These are phyloP conservation scores for Calidris pygmaea DNA, from an alignment of 2,113 vertebrate genomes.

Conservation along the genomic window DNA sequence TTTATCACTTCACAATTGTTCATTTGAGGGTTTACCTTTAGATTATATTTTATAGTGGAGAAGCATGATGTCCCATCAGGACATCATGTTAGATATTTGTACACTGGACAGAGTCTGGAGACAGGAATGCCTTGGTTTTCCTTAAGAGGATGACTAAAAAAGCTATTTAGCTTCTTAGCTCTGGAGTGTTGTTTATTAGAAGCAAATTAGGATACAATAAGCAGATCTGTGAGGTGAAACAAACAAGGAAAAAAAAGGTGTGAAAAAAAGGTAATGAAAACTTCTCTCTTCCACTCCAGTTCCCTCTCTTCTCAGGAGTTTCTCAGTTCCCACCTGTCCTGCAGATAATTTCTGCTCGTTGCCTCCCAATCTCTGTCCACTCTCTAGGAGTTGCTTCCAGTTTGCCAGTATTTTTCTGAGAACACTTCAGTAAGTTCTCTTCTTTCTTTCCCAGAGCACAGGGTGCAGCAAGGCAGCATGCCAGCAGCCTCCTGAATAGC, in stretches of 20 bases:
- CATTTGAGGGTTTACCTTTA: neutral
- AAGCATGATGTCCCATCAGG: neutral
- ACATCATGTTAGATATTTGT: neutral
- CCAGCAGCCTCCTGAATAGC: neutral
- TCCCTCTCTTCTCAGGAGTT: neutral
- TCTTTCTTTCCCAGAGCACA: neutral
- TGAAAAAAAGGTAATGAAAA: too few relatives aligned
- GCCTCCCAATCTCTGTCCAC: neutral
- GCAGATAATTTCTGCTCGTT: neutral
- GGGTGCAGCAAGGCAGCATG: neutral
- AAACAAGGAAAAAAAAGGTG: neutral
- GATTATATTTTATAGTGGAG: neutral
- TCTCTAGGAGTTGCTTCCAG: neutral
- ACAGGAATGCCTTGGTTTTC: neutral
- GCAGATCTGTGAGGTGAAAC: neutral
- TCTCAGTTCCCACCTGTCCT: neutral
- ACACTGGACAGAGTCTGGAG: neutral
- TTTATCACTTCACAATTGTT: neutral
- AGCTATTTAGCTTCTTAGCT: neutral
- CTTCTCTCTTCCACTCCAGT: neutral
- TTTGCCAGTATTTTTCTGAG: neutral
- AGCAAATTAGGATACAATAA: neutral
- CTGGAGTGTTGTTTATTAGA: neutral
- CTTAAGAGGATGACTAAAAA: neutral
- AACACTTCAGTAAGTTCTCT: neutral